These are phyloP conservation scores for Seriola aureovittata DNA, from an alignment of 2,113 vertebrate genomes.

Conservation along the genomic window DNA sequence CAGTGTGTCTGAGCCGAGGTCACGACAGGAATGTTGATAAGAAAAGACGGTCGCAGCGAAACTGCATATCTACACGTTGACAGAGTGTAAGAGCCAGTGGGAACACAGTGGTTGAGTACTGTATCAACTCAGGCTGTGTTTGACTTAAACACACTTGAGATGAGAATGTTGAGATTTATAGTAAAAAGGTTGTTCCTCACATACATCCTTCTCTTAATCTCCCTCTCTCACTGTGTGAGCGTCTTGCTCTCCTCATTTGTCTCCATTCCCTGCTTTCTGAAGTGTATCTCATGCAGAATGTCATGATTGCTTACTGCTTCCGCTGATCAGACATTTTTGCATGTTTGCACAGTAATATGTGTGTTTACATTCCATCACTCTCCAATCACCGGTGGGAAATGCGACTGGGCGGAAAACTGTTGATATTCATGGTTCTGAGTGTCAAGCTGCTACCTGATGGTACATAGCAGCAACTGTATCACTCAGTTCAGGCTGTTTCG, in stretches of 20 bases:
- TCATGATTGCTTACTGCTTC: neutral
- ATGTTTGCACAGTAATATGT: conserved; percentile 33
- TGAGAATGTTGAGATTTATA: neutral
- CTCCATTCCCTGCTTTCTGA: neutral
- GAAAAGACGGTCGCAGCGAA: conserved; percentile 14
- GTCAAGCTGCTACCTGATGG: conserved; percentile 1
- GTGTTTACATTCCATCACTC: conserved; percentile 43
- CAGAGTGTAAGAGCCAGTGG: conserved; percentile 35
- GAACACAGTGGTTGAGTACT: conserved; percentile 33
- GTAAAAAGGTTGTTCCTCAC: conserved; percentile 8
- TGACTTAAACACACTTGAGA: neutral
- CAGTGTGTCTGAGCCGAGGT: conserved; percentile 44
- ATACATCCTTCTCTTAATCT: neutral
- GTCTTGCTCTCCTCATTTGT: neutral
- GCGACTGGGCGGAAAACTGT: conserved; percentile 4
- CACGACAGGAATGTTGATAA: conserved; percentile 61
- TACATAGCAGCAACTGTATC: conserved; percentile 3
- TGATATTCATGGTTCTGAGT: conserved; percentile 19
- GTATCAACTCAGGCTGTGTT: conserved; percentile 30
- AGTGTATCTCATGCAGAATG: neutral
- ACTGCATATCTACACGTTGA: conserved; percentile 56
- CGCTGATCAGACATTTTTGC: neutral
- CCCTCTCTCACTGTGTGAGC: neutral
- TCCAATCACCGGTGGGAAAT: conserved; percentile 27
- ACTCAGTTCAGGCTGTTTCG: neutral